Evolutionary conservation across 2,888 invertebrate genomes (phyloP).

Genomic region (Temnothorax unifasciatus): DNA sequence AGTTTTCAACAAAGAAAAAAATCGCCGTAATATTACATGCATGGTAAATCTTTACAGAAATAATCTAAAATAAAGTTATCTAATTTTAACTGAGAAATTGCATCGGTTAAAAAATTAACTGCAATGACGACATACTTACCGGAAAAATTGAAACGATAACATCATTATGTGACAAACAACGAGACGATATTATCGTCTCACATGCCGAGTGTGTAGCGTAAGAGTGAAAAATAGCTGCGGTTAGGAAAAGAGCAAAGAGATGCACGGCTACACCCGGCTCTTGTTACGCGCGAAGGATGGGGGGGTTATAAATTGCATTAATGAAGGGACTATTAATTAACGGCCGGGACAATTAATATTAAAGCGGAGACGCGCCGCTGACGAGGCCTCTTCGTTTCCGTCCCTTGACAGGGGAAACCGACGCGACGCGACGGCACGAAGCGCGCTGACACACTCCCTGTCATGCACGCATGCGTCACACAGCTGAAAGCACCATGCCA

Average conservation of each 20-base stretch:
- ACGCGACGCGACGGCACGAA: neutral
- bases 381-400: conserved; percentile 74
- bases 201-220: conserved; percentile 22
- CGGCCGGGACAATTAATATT: conserved; percentile 78
- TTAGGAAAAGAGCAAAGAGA: conserved; percentile 45
- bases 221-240: conserved; percentile 57
- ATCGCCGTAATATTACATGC: neutral
- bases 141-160: neutral
- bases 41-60: neutral
- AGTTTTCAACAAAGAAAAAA: conserved; percentile 9
- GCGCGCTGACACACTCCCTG: conserved; percentile 26
- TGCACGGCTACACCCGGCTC: neutral
- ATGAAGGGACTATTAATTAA: conserved; percentile 78
- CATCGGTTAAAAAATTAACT: neutral
- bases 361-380: conserved; percentile 74
- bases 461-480: conserved; percentile 19
- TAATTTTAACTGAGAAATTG: neutral
- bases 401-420: conserved; percentile 61
- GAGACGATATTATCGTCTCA: conserved; percentile 27
- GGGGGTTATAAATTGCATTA: conserved; percentile 75
- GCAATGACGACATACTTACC: neutral
- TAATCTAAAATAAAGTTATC: neutral
- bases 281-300: conserved; percentile 43
- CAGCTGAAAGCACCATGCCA: neutral
- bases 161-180: conserved; percentile 6